Evolutionary conservation across 2,797 vertebrate genomes (phyloP).

Genomic region (Spinibarbus caldwelli): DNA sequence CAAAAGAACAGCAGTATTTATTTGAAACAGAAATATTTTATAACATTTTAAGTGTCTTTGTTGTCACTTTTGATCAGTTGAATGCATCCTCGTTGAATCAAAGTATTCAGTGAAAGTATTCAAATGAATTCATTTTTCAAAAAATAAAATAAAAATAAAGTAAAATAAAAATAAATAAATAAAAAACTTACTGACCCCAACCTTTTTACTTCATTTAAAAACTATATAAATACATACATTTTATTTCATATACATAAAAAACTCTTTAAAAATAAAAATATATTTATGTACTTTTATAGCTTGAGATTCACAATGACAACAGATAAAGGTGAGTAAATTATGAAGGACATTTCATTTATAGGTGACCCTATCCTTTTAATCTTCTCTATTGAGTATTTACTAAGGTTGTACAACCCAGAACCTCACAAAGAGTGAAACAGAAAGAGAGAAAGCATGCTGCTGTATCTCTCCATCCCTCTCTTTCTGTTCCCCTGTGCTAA

Average conservation of each 20-base stretch:
- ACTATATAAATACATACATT: background rate
- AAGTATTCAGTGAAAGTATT: background rate
- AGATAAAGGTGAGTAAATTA: background rate
- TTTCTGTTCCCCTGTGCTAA: slow-evolving; percentile 29
- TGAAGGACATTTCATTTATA: slow-evolving; percentile 1
- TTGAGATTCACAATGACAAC: background rate
- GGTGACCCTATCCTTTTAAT: slow-evolving; percentile 10
- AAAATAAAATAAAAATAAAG: background rate
- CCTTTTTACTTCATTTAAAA: background rate
- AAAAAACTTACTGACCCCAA: background rate
- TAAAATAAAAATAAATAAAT: background rate
- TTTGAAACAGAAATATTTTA: background rate
- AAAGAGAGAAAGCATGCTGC: slow-evolving; percentile 12
- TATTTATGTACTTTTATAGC: background rate
- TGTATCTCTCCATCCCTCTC: background rate
- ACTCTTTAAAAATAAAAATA: background rate
- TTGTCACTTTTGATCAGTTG: background rate
- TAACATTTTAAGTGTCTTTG: background rate
- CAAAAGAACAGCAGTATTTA: background rate
- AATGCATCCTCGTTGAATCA: background rate
- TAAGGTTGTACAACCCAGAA: background rate
- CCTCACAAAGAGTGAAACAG: background rate
- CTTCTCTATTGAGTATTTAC: background rate
- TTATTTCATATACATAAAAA: background rate
- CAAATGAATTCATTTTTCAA: background rate